Conservation (phyloP, 2,113 vertebrate species). For the Neomonachus schauinslandi region DNA sequence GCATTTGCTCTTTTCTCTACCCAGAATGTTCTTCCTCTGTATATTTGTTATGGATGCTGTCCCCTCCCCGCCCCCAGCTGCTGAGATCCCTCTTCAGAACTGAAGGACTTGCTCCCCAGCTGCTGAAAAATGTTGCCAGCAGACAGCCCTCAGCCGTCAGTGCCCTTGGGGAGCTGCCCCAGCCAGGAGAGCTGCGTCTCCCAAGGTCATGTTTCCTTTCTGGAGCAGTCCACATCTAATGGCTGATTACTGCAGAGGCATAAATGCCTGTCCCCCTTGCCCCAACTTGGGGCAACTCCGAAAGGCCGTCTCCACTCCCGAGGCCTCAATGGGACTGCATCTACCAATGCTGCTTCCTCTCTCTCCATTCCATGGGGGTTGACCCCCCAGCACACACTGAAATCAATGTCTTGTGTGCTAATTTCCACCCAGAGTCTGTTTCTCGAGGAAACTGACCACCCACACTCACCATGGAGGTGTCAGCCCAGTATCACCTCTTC, state of each 20-base stretch:
- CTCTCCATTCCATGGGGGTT: background rate
- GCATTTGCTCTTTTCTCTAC: background rate
- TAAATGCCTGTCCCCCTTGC: background rate
- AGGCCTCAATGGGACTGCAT: background rate
- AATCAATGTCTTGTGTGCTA: background rate
- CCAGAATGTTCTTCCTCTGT: background rate
- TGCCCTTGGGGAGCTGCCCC: background rate
- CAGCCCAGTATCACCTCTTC: background rate
- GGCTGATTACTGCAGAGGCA: background rate
- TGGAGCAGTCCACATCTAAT: background rate
- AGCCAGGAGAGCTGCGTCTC: background rate
- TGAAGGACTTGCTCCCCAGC: background rate
- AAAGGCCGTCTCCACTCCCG: background rate
- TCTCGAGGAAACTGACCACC: background rate
- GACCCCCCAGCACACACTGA: background rate
- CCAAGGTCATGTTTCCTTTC: background rate
- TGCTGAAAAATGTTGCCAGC: background rate
- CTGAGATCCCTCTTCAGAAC: background rate
- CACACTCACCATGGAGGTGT: background rate
- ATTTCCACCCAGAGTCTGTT: background rate
- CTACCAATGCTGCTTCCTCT: background rate
- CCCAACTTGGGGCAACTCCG: background rate
- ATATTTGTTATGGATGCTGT: background rate
- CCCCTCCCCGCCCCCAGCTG: too few relatives aligned
- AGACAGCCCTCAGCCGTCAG: background rate